A percentile compares a stretch with the other conserved stretches of the same genome.
Evolutionary conservation across 2,113 vertebrate genomes (phyloP).

Genomic region (Montifringilla adamsi): DNA sequence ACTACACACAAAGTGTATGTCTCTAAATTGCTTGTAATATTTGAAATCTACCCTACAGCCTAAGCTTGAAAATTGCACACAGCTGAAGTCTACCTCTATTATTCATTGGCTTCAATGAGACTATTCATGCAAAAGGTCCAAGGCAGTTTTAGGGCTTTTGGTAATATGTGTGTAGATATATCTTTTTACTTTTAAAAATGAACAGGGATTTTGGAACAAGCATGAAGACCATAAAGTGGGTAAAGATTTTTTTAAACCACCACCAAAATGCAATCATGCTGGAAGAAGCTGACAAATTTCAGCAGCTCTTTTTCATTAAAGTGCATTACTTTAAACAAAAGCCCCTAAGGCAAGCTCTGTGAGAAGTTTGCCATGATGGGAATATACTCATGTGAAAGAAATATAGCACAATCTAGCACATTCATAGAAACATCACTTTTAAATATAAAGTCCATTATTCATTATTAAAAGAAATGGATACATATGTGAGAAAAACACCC

Average conservation of each 20-base stretch:
- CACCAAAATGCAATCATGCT: constrained; percentile 25
- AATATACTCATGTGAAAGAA: constrained; percentile 63
- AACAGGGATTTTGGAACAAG: constrained; percentile 33
- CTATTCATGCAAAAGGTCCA: neutral
- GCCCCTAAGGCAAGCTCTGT: constrained; percentile 60
- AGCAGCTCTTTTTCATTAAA: constrained; percentile 68
- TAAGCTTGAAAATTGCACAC: neutral
- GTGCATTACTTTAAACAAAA: constrained; percentile 63
- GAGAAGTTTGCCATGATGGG: constrained; percentile 48
- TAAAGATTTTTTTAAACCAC: constrained; percentile 43
- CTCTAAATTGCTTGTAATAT: neutral
- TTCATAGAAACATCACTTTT: constrained; percentile 63
- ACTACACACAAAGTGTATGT: neutral
- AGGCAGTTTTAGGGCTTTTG: neutral
- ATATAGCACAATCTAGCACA: constrained; percentile 63
- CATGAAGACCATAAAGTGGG: constrained; percentile 26
- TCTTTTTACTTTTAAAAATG: constrained; percentile 48
- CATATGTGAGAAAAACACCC: constrained; percentile 38
- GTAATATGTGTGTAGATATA: neutral
- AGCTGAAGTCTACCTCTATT: neutral
- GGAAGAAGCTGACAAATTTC: constrained; percentile 65
- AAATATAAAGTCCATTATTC: constrained; percentile 66
- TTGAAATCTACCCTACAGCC: neutral
- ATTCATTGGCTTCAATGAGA: constrained; percentile 20
- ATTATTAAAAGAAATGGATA: constrained; percentile 65